Base-by-base conservation (phyloP, 2,113 vertebrate species). In the Crocuta crocuta region DNA sequence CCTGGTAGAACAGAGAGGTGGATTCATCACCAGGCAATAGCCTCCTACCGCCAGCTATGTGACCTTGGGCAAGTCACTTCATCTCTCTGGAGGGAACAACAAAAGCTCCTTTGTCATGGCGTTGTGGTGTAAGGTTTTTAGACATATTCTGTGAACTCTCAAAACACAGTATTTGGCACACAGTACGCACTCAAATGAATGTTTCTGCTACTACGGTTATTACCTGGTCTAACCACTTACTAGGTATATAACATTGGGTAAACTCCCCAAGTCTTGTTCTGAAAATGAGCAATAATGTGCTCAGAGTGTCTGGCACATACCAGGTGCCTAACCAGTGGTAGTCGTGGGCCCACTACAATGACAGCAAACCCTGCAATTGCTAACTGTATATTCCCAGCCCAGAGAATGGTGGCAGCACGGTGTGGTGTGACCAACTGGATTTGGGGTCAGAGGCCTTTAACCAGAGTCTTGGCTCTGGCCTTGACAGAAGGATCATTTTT, bases 341-440 rank as follows among this genome's bases (percentile, higher is more conserved):
- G 5, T 3, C 2, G 3, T 0, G 7, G 61, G 26, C 53, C 48
- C 70, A 9, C 66, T 19, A 39, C 26, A 21, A 24, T 4, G 13
- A 65, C 16, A 31, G 39, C 65, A 35, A 23, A 85, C 21, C 4
- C 43, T 33, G 24, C 2, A 3, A 10, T 1, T 26, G 50, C 26
- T 53, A 7, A 50, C 7, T 19, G 13, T 0, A 10, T 0, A 6
- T 23, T 58, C n/a, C 82, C 28, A 23, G 23, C 58, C 39, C 65
- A 39, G 65, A 55, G 24, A 66, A 21, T 0, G 11, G 61, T 9
- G 35, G 84, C 16, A 3, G 55, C 6, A 21, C 26, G 2, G 1
- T 4, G 12, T 9, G 2, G 0, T 4, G 12, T 9, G 1, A 83
- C 71, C 33, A 23, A 15, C 1, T 15, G 26, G 80, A 70, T n/a